phyloP scores from a whole-genome alignment of 2,888 invertebrate genomes.

The Cheilosia soror region DNA sequence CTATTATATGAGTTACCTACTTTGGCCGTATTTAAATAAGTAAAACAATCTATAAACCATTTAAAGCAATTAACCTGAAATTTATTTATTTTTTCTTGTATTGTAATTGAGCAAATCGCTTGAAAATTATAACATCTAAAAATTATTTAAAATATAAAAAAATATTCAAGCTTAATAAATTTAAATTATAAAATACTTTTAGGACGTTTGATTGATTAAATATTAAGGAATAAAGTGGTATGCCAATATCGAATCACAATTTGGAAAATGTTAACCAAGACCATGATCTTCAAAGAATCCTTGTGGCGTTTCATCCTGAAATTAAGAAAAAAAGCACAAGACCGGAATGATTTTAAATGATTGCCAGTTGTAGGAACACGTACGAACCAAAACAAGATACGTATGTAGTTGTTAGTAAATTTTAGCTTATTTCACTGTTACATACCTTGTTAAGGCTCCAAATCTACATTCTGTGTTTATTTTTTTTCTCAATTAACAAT shows the following conservation, averaged over 20 bases:
- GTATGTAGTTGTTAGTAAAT: constrained; percentile 19
- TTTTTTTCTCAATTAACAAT: constrained; percentile 43
- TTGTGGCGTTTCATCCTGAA: constrained; percentile 99
- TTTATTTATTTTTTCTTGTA: constrained; percentile 23
- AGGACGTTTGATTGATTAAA: constrained; percentile 41
- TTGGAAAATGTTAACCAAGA: constrained; percentile 88
- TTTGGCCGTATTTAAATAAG: too few relatives aligned
- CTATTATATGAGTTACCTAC: too few relatives aligned
- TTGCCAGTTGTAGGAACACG: neutral
- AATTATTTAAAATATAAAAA: constrained; percentile 21
- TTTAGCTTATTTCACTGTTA: constrained; percentile 55
- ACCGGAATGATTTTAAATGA: constrained; percentile 33
- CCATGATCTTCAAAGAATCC: constrained; percentile 99
- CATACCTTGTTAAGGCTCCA: constrained; percentile 76
- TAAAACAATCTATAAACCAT: too few relatives aligned
- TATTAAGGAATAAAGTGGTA: constrained; percentile 37
- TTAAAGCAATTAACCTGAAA: neutral
- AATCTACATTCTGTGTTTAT: constrained; percentile 49
- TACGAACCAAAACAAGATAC: constrained; percentile 65
- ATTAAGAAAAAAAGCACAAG: constrained; percentile 84
- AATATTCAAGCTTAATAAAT: constrained; percentile 11
- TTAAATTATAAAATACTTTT: constrained; percentile 37
- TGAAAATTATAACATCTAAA: constrained; percentile 14
- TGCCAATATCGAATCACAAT: constrained; percentile 25
- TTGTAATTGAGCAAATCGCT: constrained; percentile 43